Evolutionary conservation across 92 coral and sea anemone genomes (phyloP), one percentile per base, ranked within the genome.

Genomic region (Actinernus sp.): DNA sequence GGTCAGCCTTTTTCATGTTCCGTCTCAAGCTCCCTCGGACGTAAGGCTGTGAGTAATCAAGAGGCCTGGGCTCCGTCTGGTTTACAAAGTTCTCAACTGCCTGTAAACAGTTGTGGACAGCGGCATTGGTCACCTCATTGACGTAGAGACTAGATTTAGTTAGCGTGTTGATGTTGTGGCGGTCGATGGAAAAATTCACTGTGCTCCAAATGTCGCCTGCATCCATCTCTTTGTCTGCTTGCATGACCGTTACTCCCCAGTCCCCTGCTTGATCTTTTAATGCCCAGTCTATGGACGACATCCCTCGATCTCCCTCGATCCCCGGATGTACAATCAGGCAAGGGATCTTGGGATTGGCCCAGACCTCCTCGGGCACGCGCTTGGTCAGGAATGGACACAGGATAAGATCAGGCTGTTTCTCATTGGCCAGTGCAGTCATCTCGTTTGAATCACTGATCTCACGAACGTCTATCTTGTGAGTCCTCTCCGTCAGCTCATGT

Each of bases 241-340:
- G 74, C 50, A 88, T 60, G 11, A 88, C 71, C 22, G 79, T 88
- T 22, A 88, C 95, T 34, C 91, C 95, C 95, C 91, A 88, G 19
- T 78, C 83, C n/a, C 59, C 53, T 31, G 68, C 60, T 23, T 28
- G 52, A 14, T 84, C 70, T 29, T 88, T 63, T 32, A 88, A 14
- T 12, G 94, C 95, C 95, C 95, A 88, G 58, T 88, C 95, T 24
- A 88, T 37, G 3, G 95, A 84, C 36, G 76, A 59, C 61, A 69
- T 69, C 5, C 95, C 91, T 20, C 93, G 85, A 57, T 88, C 90
- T 14, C 93, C 93, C 71, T 88, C 93, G 45, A 83, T 83, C 30
- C 93, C 95, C 38, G 95, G 95, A 73, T 88, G 95, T 7, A 88
- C 95, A 49, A 88, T 85, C 74, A 87, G 51, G 46, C 95, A 88